Evolutionary conservation across 1,140 invertebrate species (phyloP).

Genomic region (Dendrolimus kikuchii): DNA sequence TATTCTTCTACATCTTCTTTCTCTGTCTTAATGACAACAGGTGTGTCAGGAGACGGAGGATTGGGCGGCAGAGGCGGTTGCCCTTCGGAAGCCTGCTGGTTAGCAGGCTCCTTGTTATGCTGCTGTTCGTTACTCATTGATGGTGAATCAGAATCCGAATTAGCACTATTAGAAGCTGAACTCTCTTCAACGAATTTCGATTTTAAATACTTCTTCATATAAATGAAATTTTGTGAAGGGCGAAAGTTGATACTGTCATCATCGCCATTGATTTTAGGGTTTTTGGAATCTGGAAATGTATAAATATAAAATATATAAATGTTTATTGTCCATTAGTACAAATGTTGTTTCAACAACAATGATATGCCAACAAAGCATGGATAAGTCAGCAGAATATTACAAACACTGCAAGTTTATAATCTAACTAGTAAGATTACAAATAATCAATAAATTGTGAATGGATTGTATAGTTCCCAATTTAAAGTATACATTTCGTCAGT

Average conservation of each 20-base stretch:
- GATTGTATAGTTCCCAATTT: too few relatives aligned
- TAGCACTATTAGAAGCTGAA: neutral
- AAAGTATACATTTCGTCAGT: too few relatives aligned
- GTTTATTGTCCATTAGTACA: too few relatives aligned
- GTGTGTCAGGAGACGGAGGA: constrained; percentile 9
- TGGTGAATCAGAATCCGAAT: constrained; percentile 8
- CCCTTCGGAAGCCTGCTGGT: neutral
- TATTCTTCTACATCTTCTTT: constrained; percentile 10
- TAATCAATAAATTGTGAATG: too few relatives aligned
- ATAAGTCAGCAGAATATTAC: too few relatives aligned
- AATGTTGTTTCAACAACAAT: too few relatives aligned
- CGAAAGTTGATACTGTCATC: constrained; percentile 28
- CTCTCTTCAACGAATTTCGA: constrained; percentile 33
- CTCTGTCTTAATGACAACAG: constrained; percentile 6
- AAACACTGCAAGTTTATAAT: too few relatives aligned
- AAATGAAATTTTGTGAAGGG: constrained; percentile 41
- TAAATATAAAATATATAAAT: too few relatives aligned
- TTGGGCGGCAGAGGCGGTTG: constrained; percentile 12
- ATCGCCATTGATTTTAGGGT: too few relatives aligned
- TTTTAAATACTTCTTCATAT: constrained; percentile 53
- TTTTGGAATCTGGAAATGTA: too few relatives aligned
- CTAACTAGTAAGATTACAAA: too few relatives aligned
- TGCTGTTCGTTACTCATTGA: neutral
- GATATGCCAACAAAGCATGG: too few relatives aligned
- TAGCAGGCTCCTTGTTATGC: neutral